phyloP scores from a whole-genome alignment of 2,888 invertebrate genomes.

The Schizotus pectinicornis region DNA sequence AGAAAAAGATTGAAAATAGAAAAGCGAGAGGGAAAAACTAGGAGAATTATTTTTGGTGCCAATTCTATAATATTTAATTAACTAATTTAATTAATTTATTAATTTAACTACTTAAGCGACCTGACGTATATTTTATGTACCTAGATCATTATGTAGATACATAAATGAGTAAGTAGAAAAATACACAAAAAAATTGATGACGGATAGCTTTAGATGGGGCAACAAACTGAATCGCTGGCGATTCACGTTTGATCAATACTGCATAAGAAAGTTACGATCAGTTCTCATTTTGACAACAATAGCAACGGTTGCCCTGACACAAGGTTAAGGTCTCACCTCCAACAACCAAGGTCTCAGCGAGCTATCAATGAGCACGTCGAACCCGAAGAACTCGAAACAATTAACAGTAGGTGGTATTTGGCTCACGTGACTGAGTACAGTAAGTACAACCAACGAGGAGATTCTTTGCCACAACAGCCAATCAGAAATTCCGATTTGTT shows the following conservation, averaged over 20 bases:
- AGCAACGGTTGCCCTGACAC: neutral
- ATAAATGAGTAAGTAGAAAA: too few species aligned
- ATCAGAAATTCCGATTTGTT: slow-evolving; percentile 73
- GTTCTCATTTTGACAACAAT: neutral
- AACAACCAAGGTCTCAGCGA: slow-evolving; percentile 86
- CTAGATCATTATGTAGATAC: too few species aligned
- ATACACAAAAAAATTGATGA: neutral
- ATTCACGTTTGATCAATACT: slow-evolving; percentile 16
- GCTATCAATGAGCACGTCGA: slow-evolving; percentile 87
- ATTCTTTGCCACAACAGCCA: slow-evolving; percentile 84
- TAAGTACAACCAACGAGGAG: slow-evolving; percentile 75
- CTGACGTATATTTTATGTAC: too few species aligned
- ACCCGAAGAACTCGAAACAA: slow-evolving; percentile 90
- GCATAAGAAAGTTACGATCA: slow-evolving; percentile 9
- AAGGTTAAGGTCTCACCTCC: slow-evolving; percentile 66
- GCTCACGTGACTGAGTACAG: slow-evolving; percentile 76
- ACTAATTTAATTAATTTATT: too few species aligned
- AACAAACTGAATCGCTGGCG: neutral
- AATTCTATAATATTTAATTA: too few species aligned
- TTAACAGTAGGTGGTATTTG: slow-evolving; percentile 75
- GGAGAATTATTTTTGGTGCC: too few species aligned
- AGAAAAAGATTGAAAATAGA: too few species aligned
- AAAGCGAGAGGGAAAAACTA: too few species aligned
- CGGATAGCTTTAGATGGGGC: too few species aligned
- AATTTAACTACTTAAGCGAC: too few species aligned